A percentile compares a stretch with the other conserved stretches of the same genome.
phyloP scores from a whole-genome alignment of 2,113 vertebrate species.

The Apodemus sylvaticus region DNA sequence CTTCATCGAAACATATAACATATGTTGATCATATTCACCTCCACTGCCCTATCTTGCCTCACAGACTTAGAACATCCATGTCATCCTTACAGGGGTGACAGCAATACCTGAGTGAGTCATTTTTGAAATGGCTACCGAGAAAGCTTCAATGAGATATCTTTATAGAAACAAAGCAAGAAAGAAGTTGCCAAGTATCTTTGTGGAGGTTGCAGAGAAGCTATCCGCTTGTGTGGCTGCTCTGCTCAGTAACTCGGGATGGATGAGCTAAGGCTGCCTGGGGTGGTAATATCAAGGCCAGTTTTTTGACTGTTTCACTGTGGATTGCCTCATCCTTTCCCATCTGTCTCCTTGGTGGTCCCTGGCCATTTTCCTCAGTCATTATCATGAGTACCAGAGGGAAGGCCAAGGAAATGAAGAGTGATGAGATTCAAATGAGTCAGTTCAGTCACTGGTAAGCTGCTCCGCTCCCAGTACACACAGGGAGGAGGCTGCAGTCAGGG shows the following conservation, averaged over 20 bases:
- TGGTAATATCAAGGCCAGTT: neutral
- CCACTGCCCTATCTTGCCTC: neutral
- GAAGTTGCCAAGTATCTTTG: neutral
- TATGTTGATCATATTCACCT: neutral
- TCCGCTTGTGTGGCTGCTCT: neutral
- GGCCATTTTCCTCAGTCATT: conserved; percentile 45
- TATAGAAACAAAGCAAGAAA: neutral
- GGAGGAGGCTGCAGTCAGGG: neutral
- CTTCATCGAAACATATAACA: neutral
- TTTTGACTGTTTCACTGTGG: neutral
- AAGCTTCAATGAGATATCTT: neutral
- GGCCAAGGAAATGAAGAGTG: conserved; percentile 25
- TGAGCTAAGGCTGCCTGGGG: neutral
- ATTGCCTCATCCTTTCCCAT: neutral
- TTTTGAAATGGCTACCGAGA: neutral
- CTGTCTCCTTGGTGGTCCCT: neutral
- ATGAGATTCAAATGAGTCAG: conserved; percentile 53
- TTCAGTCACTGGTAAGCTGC: conserved; percentile 59
- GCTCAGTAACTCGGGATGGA: neutral
- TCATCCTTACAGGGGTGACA: neutral
- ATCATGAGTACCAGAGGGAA: conserved; percentile 32
- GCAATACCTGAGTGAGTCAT: neutral
- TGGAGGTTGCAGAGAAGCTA: neutral
- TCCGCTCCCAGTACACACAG: neutral
- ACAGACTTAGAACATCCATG: neutral